These are phyloP conservation scores for Corynorhinus townsendii DNA, from an alignment of 2,113 vertebrate genomes.

Conservation along the genomic window DNA sequence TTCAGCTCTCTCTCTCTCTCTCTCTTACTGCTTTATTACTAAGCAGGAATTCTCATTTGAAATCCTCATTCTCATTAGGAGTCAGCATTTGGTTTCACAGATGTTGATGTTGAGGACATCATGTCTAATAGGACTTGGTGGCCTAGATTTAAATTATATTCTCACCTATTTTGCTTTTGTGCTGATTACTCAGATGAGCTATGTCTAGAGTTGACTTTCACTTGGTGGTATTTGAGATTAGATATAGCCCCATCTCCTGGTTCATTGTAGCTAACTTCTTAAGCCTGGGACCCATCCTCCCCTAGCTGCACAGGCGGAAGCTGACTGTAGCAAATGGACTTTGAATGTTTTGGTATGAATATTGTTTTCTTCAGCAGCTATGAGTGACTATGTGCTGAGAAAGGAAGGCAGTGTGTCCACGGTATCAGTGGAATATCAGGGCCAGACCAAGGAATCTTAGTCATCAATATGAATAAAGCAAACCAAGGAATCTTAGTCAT, in stretches of 20 bases:
- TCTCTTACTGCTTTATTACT: constrained; percentile 88
- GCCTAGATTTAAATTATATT: constrained; percentile 78
- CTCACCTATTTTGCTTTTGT: neutral
- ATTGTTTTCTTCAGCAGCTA: constrained; percentile 85
- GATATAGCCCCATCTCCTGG: constrained; percentile 91
- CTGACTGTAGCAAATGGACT: constrained; percentile 91
- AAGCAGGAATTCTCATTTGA: constrained; percentile 84
- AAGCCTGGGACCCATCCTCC: constrained; percentile 87
- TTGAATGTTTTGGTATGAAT: constrained; percentile 88
- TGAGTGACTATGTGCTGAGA: constrained; percentile 54
- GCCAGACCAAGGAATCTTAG: neutral
- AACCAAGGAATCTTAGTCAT: neutral
- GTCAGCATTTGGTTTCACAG: constrained; percentile 91
- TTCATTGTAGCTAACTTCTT: constrained; percentile 93
- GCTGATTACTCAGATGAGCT: constrained; percentile 70
- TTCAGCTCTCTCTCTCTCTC: constrained; percentile 84
- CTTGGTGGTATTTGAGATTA: constrained; percentile 92
- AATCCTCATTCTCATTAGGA: constrained; percentile 66
- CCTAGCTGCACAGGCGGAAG: constrained; percentile 85
- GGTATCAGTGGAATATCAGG: neutral
- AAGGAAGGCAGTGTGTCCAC: neutral
- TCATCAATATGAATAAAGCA: neutral
- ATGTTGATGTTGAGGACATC: constrained; percentile 89
- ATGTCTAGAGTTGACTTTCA: constrained; percentile 87
- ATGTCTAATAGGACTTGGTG: constrained; percentile 85